Base-by-base conservation (phyloP, 2,888 invertebrate genomes). In the Amphipyra tragopoginis region DNA sequence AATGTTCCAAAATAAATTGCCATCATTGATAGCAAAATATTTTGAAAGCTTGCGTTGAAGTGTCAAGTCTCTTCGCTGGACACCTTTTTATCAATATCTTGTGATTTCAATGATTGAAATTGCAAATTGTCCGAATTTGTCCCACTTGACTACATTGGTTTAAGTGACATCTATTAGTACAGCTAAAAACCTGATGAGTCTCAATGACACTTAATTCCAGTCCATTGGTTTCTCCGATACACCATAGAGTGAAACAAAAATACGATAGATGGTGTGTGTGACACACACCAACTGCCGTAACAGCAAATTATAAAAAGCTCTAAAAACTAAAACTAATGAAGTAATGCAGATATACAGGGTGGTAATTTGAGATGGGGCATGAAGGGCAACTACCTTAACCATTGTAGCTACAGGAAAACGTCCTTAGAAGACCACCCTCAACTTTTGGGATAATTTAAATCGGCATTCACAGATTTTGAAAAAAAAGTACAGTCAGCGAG, bases 301-400 rank as follows among this genome's bases (percentile, higher is more conserved):
- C 53, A 65, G 78, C 80, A 78, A 81, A 80, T 71, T 75, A 82
- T 78, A 79, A 67, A 66, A 85, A 83, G 86, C 84, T 76, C 77
- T 74, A 80, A 79, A 72, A 80, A 80, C 71, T 76, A 76, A 66
- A 79, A 67, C 60, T 70, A 75, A 69, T 75, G 66, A 60, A 57
- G 62, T 57, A 49, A 38, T 50, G 49, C 11, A 39, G 53, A 15
- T 36, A 9, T 36, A 9, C 8, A n/a, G n/a, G n/a, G n/a, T n/a
- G n/a, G n/a, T n/a, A n/a, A n/a, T n/a, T n/a, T n/a, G n/a, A n/a
- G n/a, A n/a, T n/a, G n/a, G n/a, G n/a, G n/a, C n/a, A n/a, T n/a
- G n/a, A n/a, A n/a, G n/a, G n/a, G n/a, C n/a, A n/a, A n/a, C n/a
- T n/a, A n/a, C n/a, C n/a, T n/a, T n/a, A n/a, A n/a, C n/a, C n/a